Base-by-base conservation (phyloP, 1,140 invertebrate species). In the Drosophila subpulchrella region DNA sequence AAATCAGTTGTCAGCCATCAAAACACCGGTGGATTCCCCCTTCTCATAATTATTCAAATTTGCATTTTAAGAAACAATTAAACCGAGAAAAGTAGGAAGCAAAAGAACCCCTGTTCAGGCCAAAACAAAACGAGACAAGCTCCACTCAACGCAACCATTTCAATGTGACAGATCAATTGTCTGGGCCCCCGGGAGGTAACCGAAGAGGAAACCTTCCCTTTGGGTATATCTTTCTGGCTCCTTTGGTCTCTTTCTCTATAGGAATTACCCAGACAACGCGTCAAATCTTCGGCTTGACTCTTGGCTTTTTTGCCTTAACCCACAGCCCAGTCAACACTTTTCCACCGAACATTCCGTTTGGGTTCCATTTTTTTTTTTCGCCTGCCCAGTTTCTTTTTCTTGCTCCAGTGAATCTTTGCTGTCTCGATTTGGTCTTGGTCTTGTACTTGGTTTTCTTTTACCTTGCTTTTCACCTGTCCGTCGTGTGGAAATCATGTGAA, bases 401-500 rank as follows among this genome's bases (percentile, higher is more conserved):
- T 71, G 68, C 65, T 71, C 68, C 68, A 71, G 68, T 71, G 68
- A 71, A 71, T 71, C 66, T 71, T 47, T 58, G 42, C 48, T 24
- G 70, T 50, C 72, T 71, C 55, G 68, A 44, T 71, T 71, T 65
- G 61, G 46, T 66, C 46, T 73, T 73, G 71, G 44, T 81, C 68
- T 81, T 78, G 81, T 55, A 44, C 68, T 72, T 61, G 50, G 73
- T 73, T 71, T 81, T 72, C 81, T 78, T 83, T 76, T 68, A 65
- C 51, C 78, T 72, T 80, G 83, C 80, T 88, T 88, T 88, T 88
- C 84, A 88, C 84, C 84, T 88, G 84, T 88, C 84, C 84, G 88
- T 74, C 80, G 80, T 78, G 77, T 88, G 84, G 84, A 88, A 88
- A 88, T 88, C 84, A 88, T 88, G 84, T 88, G 84, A 88, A 88